These are phyloP conservation scores for Bombus picipes DNA, from an alignment of 1,140 invertebrate species.

Conservation along the genomic window DNA sequence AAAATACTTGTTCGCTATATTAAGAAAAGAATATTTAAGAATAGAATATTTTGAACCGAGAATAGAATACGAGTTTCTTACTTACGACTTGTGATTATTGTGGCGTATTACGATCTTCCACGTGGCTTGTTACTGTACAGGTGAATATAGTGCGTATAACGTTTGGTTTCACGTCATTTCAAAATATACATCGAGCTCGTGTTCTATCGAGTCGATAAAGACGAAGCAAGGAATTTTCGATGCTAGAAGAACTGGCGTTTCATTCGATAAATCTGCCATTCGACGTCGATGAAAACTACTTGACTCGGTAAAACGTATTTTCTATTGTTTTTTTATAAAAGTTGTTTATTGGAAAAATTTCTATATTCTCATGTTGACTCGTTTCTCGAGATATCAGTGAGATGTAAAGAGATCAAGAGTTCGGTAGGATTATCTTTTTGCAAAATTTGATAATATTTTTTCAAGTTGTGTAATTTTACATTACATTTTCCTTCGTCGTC, in stretches of 20 bases:
- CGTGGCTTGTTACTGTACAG: constrained; percentile 4
- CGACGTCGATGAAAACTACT: too few relatives aligned
- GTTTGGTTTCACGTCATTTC: constrained; percentile 9
- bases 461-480: neutral
- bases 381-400: neutral
- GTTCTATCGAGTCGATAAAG: neutral
- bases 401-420: neutral
- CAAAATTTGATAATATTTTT: neutral
- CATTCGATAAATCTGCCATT: neutral
- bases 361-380: neutral
- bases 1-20: neutral
- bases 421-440: neutral
- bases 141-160: neutral
- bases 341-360: neutral
- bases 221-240: neutral
- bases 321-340: neutral
- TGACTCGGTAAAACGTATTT: neutral
- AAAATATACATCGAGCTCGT: constrained; percentile 13
- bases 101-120: too few relatives aligned
- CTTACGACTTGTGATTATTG: neutral
- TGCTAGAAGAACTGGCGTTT: neutral
- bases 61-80: neutral
- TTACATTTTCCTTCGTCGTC: neutral
- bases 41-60: neutral
- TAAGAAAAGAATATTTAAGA: neutral